phyloP scores from a whole-genome alignment of 2,888 invertebrate species.

The Andrena dorsata region DNA sequence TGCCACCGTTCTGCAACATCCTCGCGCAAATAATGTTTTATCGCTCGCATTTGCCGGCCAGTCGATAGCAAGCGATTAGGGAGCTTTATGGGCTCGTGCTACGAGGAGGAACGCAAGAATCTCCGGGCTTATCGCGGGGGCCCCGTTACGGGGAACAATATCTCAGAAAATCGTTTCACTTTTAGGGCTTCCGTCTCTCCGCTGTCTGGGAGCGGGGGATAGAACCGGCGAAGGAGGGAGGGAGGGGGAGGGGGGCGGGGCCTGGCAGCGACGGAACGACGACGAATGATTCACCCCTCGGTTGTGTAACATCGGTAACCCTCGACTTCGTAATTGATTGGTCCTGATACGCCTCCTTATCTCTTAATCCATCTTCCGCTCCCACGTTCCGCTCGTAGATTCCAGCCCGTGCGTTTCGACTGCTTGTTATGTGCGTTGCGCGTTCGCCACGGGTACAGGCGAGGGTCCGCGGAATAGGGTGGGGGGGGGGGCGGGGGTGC shows the following conservation, averaged over 20 bases:
- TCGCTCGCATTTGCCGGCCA: slow-evolving; percentile 44
- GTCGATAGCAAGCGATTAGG: slow-evolving; percentile 69
- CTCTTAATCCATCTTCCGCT: slow-evolving; percentile 81
- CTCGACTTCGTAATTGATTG: slow-evolving; percentile 84
- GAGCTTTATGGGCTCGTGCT: slow-evolving; percentile 64
- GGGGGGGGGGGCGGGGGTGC: slow-evolving; percentile 32
- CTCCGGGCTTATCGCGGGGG: slow-evolving; percentile 62
- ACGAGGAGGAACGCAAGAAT: slow-evolving; percentile 60
- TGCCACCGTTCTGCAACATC: slow-evolving; percentile 44
- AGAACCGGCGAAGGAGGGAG: background rate
- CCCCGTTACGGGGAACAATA: slow-evolving; percentile 61
- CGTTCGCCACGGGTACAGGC: slow-evolving; percentile 31
- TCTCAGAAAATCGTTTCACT: slow-evolving; percentile 72
- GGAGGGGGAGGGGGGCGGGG: background rate
- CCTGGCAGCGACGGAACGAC: slow-evolving; percentile 28
- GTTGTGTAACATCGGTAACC: slow-evolving; percentile 59
- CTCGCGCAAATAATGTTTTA: slow-evolving; percentile 59
- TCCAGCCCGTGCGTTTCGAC: slow-evolving; percentile 57
- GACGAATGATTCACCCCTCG: slow-evolving; percentile 70
- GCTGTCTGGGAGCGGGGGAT: background rate
- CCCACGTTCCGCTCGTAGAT: slow-evolving; percentile 70
- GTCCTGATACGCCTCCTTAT: slow-evolving; percentile 84
- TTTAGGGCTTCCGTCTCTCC: slow-evolving; percentile 46
- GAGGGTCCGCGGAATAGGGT: slow-evolving; percentile 37
- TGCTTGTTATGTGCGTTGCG: slow-evolving; percentile 66